Conservation (phyloP, 2,888 invertebrate species). For the Fragum whitleyi region DNA sequence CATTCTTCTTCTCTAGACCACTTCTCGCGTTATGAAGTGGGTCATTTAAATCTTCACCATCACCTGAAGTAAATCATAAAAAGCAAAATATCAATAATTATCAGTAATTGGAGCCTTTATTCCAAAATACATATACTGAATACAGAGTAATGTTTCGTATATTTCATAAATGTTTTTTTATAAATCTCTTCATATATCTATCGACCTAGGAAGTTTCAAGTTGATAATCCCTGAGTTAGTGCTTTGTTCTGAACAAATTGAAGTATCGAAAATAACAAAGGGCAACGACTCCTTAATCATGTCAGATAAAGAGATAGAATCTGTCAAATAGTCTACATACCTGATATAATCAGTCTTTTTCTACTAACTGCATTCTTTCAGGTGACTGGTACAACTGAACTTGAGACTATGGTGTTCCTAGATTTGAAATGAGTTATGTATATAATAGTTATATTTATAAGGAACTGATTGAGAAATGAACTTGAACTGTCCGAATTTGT, state of each 20-base stretch:
- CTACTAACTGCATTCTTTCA: neutral
- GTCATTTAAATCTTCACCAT: no score
- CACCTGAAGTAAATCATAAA: no score
- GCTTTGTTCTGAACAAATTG: no score
- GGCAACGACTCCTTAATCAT: neutral
- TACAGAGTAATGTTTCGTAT: no score
- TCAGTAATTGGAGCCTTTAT: no score
- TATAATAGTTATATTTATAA: neutral
- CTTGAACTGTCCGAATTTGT: no score
- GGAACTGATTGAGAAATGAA: neutral
- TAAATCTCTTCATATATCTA: neutral
- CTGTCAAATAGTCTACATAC: conserved; percentile 7
- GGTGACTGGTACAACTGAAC: neutral
- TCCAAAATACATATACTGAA: no score
- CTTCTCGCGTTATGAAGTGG: neutral
- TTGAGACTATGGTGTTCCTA: conserved; percentile 6
- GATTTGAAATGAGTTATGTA: neutral
- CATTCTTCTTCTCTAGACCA: conserved; percentile 5
- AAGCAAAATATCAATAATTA: no score
- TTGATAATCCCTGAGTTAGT: no score
- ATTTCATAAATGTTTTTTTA: no score
- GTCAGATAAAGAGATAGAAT: no score
- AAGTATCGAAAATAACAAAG: no score
- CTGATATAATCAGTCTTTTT: conserved; percentile 8
- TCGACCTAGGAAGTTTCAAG: neutral